These are phyloP conservation scores for Agrochola circellaris DNA, from an alignment of 2,888 invertebrate species.

Conservation along the genomic window DNA sequence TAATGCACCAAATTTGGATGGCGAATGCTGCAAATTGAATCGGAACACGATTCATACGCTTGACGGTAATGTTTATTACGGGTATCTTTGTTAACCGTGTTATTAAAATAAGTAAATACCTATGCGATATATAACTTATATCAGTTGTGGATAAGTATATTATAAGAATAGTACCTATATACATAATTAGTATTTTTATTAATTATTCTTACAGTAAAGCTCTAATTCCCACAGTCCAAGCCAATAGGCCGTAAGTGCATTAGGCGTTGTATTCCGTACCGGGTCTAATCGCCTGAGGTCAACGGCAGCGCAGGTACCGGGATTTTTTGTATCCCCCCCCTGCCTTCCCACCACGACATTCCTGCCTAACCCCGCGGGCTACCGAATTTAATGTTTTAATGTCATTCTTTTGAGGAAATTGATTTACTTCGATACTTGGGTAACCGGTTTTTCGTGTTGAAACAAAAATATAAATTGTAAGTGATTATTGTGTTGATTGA, in stretches of 20 bases:
- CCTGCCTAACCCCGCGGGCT: slow-evolving; percentile 75
- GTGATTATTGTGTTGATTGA: slow-evolving; percentile 51
- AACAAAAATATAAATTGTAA: slow-evolving; percentile 21
- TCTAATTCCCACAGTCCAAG: slow-evolving; percentile 24
- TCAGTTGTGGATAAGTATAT: not conserved
- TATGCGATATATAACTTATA: not conserved
- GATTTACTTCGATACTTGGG: slow-evolving; percentile 54
- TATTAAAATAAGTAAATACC: not conserved
- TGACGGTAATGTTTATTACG: slow-evolving; percentile 4
- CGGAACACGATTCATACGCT: slow-evolving; percentile 7
- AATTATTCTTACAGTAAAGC: slow-evolving; percentile 1
- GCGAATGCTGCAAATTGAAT: slow-evolving; percentile 31
- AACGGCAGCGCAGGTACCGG: slow-evolving; percentile 88
- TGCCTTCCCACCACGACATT: slow-evolving; percentile 65
- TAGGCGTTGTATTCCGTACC: slow-evolving; percentile 78
- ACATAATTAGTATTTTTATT: slow-evolving; percentile 1
- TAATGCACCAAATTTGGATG: slow-evolving; percentile 48
- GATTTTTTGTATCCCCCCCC: slow-evolving; percentile 81
- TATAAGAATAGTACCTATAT: no score
- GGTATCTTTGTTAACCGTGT: not conserved
- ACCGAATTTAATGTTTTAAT: slow-evolving; percentile 85
- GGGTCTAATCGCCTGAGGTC: slow-evolving; percentile 85
- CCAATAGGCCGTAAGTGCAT: slow-evolving; percentile 48
- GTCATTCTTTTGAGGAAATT: slow-evolving; percentile 73
- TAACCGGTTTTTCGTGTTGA: slow-evolving; percentile 38